Percentiles rank a stretch among this genome's conserved stretches.
These are phyloP conservation scores for Phaonia tiefii DNA, from an alignment of 2,888 invertebrate genomes.

Conservation along the genomic window DNA sequence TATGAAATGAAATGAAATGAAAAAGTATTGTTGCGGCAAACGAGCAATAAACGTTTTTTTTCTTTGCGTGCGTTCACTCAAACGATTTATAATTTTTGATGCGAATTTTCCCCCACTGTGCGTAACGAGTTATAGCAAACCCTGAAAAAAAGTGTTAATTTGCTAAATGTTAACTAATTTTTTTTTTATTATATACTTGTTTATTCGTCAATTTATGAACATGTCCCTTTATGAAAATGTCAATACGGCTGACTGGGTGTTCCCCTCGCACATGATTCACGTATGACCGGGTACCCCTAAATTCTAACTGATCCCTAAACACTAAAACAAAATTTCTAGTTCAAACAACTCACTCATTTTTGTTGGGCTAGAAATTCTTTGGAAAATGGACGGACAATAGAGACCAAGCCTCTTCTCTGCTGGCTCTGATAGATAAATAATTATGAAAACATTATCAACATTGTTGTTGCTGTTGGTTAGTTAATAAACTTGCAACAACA, in stretches of 20 bases:
- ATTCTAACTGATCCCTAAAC: background rate
- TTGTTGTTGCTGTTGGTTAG: conserved; percentile 42
- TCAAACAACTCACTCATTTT: conserved; percentile 41
- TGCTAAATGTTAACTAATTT: conserved; percentile 61
- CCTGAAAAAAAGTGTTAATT: conserved; percentile 49
- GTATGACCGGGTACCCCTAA: background rate
- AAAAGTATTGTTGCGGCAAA: too few relatives aligned
- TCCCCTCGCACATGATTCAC: conserved; percentile 1
- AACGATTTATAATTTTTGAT: too few relatives aligned
- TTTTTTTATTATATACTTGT: background rate
- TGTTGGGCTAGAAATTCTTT: conserved; percentile 2
- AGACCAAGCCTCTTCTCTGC: background rate
- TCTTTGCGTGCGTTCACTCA: too few relatives aligned
- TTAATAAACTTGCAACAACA: conserved; percentile 55
- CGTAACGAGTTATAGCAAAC: background rate
- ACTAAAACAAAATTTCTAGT: conserved; percentile 14
- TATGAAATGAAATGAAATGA: too few relatives aligned
- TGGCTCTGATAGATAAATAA: conserved; percentile 40
- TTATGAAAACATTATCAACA: conserved; percentile 53
- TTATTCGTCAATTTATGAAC: too few relatives aligned
- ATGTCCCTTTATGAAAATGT: too few relatives aligned
- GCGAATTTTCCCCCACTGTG: too few relatives aligned
- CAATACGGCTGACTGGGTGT: too few relatives aligned
- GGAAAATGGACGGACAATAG: background rate
- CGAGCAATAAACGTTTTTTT: too few relatives aligned